Evolutionary conservation across 1,140 invertebrate species (phyloP).

Genomic region (Megalopta genalis): DNA sequence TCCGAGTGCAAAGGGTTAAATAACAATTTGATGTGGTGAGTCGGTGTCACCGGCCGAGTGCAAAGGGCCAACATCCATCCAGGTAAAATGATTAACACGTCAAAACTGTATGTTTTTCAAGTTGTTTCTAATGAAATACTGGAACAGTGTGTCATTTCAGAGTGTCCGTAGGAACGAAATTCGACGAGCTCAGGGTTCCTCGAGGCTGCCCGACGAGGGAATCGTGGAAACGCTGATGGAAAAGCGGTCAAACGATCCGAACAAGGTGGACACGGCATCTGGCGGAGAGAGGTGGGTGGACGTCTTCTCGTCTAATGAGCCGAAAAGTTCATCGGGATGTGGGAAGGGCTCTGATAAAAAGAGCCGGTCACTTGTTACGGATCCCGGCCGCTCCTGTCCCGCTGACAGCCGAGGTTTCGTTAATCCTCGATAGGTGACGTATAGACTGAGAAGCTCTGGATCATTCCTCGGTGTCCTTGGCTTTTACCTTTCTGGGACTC

Average conservation of each 20-base stretch:
- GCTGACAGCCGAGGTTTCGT: neutral
- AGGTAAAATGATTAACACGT: no score
- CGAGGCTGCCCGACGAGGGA: neutral
- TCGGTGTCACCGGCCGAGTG: no score
- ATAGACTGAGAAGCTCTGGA: neutral
- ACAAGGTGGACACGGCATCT: slow-evolving; percentile 10
- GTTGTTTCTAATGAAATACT: no score
- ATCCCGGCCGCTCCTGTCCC: slow-evolving; percentile 4
- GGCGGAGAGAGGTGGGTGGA: neutral
- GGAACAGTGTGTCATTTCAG: no score
- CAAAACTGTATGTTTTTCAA: no score
- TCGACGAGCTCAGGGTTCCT: no score
- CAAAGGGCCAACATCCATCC: no score
- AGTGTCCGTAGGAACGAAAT: no score
- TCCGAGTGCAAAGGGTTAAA: no score
- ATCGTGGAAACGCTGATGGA: neutral
- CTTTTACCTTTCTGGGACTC: neutral
- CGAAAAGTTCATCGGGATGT: slow-evolving; percentile 48
- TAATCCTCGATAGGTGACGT: slow-evolving; percentile 15
- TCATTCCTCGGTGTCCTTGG: neutral
- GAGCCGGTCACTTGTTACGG: slow-evolving; percentile 5
- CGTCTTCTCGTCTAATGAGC: slow-evolving; percentile 47
- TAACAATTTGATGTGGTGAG: no score
- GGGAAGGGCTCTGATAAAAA: slow-evolving; percentile 17
- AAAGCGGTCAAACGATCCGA: neutral